These are phyloP conservation scores for Tachuris rubrigastra DNA, from an alignment of 2,113 vertebrate genomes.

Conservation along the genomic window DNA sequence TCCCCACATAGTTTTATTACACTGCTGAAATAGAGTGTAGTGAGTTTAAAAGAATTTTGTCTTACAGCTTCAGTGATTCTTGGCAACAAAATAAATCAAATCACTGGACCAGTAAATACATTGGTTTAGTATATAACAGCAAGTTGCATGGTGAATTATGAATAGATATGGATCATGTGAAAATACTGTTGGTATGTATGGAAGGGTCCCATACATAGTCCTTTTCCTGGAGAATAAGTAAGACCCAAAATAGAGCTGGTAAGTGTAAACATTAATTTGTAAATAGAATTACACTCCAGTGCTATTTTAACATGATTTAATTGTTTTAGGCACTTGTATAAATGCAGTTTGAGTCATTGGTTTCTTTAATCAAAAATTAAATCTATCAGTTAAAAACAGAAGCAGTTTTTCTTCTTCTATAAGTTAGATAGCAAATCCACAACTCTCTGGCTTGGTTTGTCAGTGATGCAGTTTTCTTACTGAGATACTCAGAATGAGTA, in stretches of 20 bases:
- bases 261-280: not conserved
- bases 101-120: not conserved
- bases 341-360: not conserved
- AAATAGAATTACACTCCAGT: not conserved
- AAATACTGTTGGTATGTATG: not conserved
- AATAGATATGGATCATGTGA: not conserved
- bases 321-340: not conserved
- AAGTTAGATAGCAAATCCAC: not conserved
- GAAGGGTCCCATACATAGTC: not conserved
- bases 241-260: not conserved
- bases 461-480: not conserved
- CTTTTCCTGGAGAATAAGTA: not conserved
- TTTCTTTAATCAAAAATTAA: not conserved
- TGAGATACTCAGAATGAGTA: not conserved
- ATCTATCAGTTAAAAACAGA: not conserved
- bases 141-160: not conserved
- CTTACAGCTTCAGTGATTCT: not conserved
- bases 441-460: not conserved
- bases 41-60: conserved; percentile 5
- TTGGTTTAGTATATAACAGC: not conserved
- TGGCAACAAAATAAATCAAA: conserved; percentile 33
- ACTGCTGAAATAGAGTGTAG: not conserved
- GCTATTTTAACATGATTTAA: not conserved
- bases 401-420: not conserved
- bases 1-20: not conserved